phyloP scores from a whole-genome alignment of 2,888 invertebrate genomes.

The Cryptocephalus primarius region DNA sequence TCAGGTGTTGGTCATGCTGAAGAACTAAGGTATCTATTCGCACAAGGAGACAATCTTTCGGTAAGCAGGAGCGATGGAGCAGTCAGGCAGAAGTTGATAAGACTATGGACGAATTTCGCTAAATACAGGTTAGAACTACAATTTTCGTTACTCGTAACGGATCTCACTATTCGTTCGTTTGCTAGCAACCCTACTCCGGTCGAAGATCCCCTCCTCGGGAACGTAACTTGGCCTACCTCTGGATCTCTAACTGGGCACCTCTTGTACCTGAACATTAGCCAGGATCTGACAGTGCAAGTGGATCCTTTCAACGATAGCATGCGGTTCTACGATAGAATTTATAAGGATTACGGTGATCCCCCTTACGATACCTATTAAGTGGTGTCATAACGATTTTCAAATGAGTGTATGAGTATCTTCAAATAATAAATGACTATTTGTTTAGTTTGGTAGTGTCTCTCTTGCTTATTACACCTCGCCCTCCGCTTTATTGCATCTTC shows the following conservation, averaged over 20 bases:
- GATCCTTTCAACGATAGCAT: slow-evolving; percentile 13
- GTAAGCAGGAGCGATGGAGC: slow-evolving; percentile 11
- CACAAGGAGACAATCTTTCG: slow-evolving; percentile 4
- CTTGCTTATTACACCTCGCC: too few species aligned
- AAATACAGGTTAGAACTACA: slow-evolving; percentile 18
- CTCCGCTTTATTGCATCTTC: too few species aligned
- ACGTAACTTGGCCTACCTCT: slow-evolving; percentile 8
- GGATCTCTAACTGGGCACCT: slow-evolving; percentile 2
- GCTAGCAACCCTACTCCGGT: slow-evolving; percentile 13
- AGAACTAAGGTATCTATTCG: slow-evolving; percentile 19
- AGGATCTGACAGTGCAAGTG: slow-evolving; percentile 1
- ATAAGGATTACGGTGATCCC: slow-evolving; percentile 12
- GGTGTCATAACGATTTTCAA: too few species aligned
- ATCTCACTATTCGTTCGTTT: too few species aligned
- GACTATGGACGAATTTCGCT: slow-evolving; percentile 23
- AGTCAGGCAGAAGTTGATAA: slow-evolving; percentile 14
- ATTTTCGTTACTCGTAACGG: too few species aligned
- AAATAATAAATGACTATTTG: too few species aligned
- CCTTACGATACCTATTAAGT: slow-evolving; percentile 16
- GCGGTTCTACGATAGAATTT: slow-evolving; percentile 16
- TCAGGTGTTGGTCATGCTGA: slow-evolving; percentile 20
- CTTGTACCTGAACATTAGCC: slow-evolving; percentile 6
- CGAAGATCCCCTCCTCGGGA: slow-evolving; percentile 8
- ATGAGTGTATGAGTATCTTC: too few species aligned
- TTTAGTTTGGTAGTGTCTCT: too few species aligned